Conservation (phyloP, 1,140 invertebrate species). For the Penaeus japonicus region DNA sequence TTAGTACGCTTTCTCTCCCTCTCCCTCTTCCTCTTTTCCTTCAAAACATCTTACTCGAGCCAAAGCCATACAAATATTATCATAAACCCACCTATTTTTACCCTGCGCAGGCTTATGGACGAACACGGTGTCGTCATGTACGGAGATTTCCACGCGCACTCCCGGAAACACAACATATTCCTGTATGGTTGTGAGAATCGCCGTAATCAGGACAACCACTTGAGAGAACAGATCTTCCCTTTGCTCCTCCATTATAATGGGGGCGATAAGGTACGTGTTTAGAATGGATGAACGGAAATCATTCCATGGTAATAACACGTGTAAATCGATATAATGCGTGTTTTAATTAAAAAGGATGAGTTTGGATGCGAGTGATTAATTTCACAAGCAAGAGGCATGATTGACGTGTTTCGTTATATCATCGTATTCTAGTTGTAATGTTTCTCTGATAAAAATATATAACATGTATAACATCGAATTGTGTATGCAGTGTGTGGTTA, state of each 20-base stretch:
- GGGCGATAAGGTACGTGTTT: conserved; percentile 53
- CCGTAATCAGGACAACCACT: conserved; percentile 73
- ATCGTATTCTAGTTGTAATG: too few species aligned
- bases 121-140: conserved; percentile 92
- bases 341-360: too few species aligned
- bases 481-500: too few species aligned
- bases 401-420: too few species aligned
- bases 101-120: conserved; percentile 76
- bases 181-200: conserved; percentile 95
- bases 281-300: background rate
- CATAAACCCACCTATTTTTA: background rate
- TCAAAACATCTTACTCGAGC: background rate
- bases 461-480: too few species aligned
- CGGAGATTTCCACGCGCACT: conserved; percentile 96
- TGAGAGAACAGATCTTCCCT: conserved; percentile 60
- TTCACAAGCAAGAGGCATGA: too few species aligned
- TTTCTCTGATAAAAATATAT: too few species aligned
- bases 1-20: too few species aligned
- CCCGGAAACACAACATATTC: conserved; percentile 92
- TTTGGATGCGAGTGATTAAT: too few species aligned
- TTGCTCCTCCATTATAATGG: conserved; percentile 59
- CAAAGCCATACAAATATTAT: background rate
- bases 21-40: conserved; percentile 1
- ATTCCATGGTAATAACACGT: too few species aligned
- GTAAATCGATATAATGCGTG: background rate